Evolutionary conservation across 2,888 invertebrate genomes (phyloP), one percentile per base, ranked within the genome.

Genomic region (Laspeyria flexula): DNA sequence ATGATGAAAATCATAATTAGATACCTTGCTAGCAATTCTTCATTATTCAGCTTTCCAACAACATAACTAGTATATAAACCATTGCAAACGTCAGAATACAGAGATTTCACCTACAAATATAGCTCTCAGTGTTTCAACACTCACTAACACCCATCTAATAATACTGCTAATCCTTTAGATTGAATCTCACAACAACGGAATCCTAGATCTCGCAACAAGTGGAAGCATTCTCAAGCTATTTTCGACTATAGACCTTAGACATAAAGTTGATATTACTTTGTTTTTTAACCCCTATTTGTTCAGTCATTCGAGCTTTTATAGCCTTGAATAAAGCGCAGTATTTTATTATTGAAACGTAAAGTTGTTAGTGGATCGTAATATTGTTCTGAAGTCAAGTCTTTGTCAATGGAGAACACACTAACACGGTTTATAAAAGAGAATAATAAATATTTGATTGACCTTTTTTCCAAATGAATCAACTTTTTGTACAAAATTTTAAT

Each of bases 91-190:
- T 41, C 18, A 21, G 1, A 30, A 29, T 3, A 23, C 18, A 12
- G 29, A 41, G 47, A 47, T 47, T 47, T 33, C 34, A 43, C 23
- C 35, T 37, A 29, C 18, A 18, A 34, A 27, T 12, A n/a, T 13
- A 11, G 25, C 25, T n/a, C 41, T 21, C 51, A 40, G 31, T 57
- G 55, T 48, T 43, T 48, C 23, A 43, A 23, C 44, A 33, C 40
- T 40, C 50, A 43, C 51, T 49, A 45, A 55, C 33, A 35, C 47
- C 53, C 57, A 37, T 55, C 58, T 59, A 63, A 71, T 64, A 73
- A 66, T 60, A 60, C 58, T 42, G 48, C 60, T 75, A 75, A 76
- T 73, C 72, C 68, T 55, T 64, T 60, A 72, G 71, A 75, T 69
- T 68, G 63, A 69, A 75, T 75, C 69, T 65, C 59, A 58, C 54